Percentiles rank a stretch among this genome's conserved stretches.
phyloP scores from a whole-genome alignment of 2,797 vertebrate species.

The Epinephelus malabaricus region DNA sequence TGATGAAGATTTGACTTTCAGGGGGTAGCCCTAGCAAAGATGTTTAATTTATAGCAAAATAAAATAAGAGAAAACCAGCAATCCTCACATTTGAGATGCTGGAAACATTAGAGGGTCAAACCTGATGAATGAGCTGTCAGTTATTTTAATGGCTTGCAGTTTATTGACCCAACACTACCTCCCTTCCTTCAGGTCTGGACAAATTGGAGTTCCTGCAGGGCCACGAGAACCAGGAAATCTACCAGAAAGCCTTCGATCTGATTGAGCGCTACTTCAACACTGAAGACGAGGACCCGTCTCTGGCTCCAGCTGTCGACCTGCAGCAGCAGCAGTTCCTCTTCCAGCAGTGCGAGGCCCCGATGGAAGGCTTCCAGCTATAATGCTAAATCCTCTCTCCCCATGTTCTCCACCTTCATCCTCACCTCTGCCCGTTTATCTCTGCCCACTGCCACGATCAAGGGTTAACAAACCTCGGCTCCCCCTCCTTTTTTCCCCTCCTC shows the following conservation, averaged over 20 bases:
- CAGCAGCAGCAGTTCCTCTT: conserved; percentile 99
- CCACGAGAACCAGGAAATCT: conserved; percentile 99
- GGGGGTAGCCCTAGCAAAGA: too few relatives aligned
- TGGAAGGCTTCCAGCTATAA: conserved; percentile 99
- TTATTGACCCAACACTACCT: neutral
- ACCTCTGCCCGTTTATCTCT: conserved; percentile 68
- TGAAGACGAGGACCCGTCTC: conserved; percentile 95
- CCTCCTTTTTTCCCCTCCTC: conserved; percentile 29
- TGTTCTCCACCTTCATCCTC: conserved; percentile 69
- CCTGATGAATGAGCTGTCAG: neutral
- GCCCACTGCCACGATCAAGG: conserved; percentile 64
- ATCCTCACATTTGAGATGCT: neutral
- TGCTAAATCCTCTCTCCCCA: conserved; percentile 52
- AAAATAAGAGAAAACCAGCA: neutral
- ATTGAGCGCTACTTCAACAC: conserved; percentile 98
- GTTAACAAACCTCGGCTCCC: conserved; percentile 38
- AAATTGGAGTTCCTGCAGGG: conserved; percentile 98
- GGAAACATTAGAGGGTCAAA: neutral
- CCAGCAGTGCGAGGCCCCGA: conserved; percentile 97
- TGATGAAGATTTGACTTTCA: too few relatives aligned
- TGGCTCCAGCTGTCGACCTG: conserved; percentile 95
- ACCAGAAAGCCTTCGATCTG: conserved; percentile 98
- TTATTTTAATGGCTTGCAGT: neutral
- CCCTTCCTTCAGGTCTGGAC: conserved; percentile 90
- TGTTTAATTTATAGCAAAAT: neutral